phyloP scores from a whole-genome alignment of 2,888 invertebrate genomes.

The Drosophila putrida region DNA sequence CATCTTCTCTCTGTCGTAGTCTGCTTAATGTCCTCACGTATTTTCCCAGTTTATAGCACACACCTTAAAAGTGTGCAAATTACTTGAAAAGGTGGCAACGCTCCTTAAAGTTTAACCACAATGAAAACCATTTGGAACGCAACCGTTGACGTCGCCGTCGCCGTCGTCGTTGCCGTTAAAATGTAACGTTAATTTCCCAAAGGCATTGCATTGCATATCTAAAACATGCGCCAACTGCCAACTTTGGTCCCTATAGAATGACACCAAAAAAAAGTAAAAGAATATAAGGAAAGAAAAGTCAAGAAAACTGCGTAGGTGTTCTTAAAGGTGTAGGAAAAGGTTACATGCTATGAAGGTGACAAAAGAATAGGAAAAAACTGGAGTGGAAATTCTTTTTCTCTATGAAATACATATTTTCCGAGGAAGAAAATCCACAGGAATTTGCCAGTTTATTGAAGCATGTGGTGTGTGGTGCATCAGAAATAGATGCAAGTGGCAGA shows the following conservation, averaged over 20 bases:
- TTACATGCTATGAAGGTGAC: constrained; percentile 16
- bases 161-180: constrained; percentile 46
- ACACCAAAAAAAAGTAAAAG: not conserved
- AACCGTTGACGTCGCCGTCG: constrained; percentile 33
- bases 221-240: constrained; percentile 61
- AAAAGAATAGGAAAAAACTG: not conserved
- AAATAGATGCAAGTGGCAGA: too few species aligned
- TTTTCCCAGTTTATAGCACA: constrained; percentile 27
- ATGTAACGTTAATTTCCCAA: constrained; percentile 73
- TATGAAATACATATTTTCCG: too few species aligned
- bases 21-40: constrained; percentile 5
- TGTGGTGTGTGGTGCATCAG: not conserved
- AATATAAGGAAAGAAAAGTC: constrained; percentile 2
- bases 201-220: constrained; percentile 71
- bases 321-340: constrained; percentile 13
- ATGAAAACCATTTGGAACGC: constrained; percentile 31
- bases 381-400: not conserved
- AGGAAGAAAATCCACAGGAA: not conserved
- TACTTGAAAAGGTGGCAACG: constrained; percentile 17
- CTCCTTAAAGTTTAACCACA: constrained; percentile 42
- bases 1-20: not conserved
- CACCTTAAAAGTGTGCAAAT: constrained; percentile 47
- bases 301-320: constrained; percentile 53
- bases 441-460: not conserved
- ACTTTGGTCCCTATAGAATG: constrained; percentile 26